phyloP scores from a whole-genome alignment of 2,888 invertebrate genomes.

The Dromius quadrimaculatus region DNA sequence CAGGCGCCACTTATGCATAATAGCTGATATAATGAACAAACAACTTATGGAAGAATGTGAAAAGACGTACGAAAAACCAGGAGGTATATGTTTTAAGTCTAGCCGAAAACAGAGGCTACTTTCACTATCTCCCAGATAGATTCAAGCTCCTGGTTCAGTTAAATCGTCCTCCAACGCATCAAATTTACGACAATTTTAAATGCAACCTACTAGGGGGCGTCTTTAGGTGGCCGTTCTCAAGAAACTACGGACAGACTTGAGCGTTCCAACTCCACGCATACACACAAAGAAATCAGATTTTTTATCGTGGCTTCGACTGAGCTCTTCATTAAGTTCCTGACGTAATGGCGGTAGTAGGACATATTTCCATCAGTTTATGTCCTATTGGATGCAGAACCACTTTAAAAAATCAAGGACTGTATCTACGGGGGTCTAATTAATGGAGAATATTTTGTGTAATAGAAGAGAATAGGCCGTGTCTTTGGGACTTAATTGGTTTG shows the following conservation, averaged over 20 bases:
- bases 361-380: constrained; percentile 43
- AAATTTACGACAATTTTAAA: constrained; percentile 49
- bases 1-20: no score
- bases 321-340: constrained; percentile 49
- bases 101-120: no score
- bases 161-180: constrained; percentile 39
- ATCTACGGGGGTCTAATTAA: constrained; percentile 37
- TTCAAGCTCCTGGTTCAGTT: neutral
- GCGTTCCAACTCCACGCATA: neutral
- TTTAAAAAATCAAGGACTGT: no score
- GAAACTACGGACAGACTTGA: neutral
- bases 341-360: constrained; percentile 44
- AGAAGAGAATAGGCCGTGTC: neutral
- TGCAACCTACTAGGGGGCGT: constrained; percentile 43
- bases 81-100: no score
- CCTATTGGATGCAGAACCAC: constrained; percentile 27
- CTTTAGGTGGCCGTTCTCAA: constrained; percentile 35
- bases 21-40: no score
- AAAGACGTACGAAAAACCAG: neutral
- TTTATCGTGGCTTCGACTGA: constrained; percentile 26
- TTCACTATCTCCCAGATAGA: no score
- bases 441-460: neutral
- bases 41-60: no score
- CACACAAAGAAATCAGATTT: constrained; percentile 6
- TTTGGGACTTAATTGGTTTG: no score